Evolutionary conservation across 2,797 vertebrate genomes (phyloP), one percentile per base, ranked within the genome.

Genomic region (Melanotaenia nigrans): DNA sequence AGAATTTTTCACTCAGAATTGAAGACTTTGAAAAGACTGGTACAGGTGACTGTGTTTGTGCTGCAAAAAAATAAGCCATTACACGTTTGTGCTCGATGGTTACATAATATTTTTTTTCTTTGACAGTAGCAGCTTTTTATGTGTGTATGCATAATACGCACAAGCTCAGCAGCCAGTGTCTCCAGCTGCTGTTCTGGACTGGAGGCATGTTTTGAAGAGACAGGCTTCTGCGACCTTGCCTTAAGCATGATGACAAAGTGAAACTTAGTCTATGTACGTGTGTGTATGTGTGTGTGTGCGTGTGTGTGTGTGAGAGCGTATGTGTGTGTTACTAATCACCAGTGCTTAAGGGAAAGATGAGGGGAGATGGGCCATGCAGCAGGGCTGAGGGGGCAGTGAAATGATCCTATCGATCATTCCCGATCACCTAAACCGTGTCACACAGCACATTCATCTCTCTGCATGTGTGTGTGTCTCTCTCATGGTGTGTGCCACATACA

Each of bases 341-440:
- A 77, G 8, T 61, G 83, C 85, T 87, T 81, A 86, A 83, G 83
- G 85, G 78, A 75, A 65, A 77, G 84, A 84, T 86, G 78, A 84
- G 77, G 78, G 82, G 77, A 78, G 86, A 87, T 85, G 86, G 89
- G 68, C 86, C 75, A 33, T 89, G 85, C 73, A 84, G 83, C 71
- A 38, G 89, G 82, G 74, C 78, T 73, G 67, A 71, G 79, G 75
- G 87, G 79, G 76, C 78, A 71, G 61, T 49, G 80, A 86, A 90
- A 89, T 87, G 69, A 89, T 83, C 83, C 84, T 85, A 91, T 93
- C 81, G 73, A 91, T 93, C 90, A 91, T 82, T 56, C 80, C 58
- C 60, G 86, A 92, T 91, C 87, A 92, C 89, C 85, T 86, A 79
- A 85, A 88, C 83, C 81, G 80, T 69, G 73, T 81, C 74, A 55